Base-by-base conservation (phyloP, 2,797 vertebrate species). In the Cyprinella venusta region DNA sequence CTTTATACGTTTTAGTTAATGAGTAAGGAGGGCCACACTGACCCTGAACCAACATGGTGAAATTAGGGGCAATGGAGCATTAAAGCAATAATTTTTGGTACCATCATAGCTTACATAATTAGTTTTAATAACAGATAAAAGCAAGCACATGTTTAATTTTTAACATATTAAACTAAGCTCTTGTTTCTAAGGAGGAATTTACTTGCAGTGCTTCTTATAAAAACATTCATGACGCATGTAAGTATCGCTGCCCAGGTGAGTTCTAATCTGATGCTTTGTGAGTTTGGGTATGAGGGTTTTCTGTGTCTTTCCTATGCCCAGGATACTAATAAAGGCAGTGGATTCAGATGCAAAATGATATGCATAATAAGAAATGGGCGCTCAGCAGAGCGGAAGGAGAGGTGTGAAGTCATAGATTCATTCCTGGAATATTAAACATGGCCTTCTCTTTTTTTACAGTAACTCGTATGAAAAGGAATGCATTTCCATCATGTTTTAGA, bases 261-360 rank as follows among this genome's bases (percentile, higher is more conserved):
- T 69, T 77, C 74, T 33, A 26, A 69, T 40, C 19, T 69, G 50
- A 68, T 83, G 52, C 77, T 83, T 68, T 65, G 38, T 48, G 19
- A 70, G 65, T 52, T 15, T 24, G 64, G 38, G 52, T 70, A 12
- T 67, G 38, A 69, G 50, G 45, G 38, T 61, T 42, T 42, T 61
- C 36, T 82, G 24, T 38, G 40, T 30, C 3, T 61, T 26, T 45
- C 61, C 54, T 83, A 56, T 77, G 67, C 72, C 42, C 77, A 84
- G 67, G 79, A 83, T 83, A 84, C 68, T 81, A 78, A 83, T 78
- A 79, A 87, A 81, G 45, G 78, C 74, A 76, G 65, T 33, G 52
- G 72, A 85, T 81, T 79, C 72, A 85, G 67, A 64, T 80, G 52
- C 70, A 72, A 81, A 85, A 84, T 81, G 52, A 85, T 83, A 81